Base-by-base conservation (phyloP, 2,888 invertebrate species). In the Celastrina argiolus region DNA sequence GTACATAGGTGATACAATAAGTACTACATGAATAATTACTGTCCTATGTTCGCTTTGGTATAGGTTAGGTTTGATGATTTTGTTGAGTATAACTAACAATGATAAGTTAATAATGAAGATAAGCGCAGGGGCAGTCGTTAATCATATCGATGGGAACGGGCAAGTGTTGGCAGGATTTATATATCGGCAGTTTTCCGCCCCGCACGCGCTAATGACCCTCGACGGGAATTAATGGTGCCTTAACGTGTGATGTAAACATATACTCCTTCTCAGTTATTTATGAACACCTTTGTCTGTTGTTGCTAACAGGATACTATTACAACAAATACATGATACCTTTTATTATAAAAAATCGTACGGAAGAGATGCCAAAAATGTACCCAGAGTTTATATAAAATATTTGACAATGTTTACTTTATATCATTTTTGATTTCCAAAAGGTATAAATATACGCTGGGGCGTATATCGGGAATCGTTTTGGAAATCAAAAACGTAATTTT, bases 81-180 rank as follows among this genome's bases (percentile, higher is more conserved):
- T 18, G 36, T 10, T 61, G 39, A 12, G 22, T 5, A 64, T 45
- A 64, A 22, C 64, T 45, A 66, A 58, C 59, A 65, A 42, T 36
- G 59, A 69, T 69, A 66, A 68, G 69, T 73, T 69, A 66, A 74
- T 71, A 63, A 68, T 36, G 42, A 45, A 58, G 66, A 69, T 70
- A 72, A 67, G 69, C 70, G 65, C 68, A 70, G 66, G 72, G 74
- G 70, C 70, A 73, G 72, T n/a, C 65, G 66, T 34, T 82, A 87
- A 85, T 89, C 88, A 88, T 81, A 83, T 84, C 81, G 78, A 84
- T 84, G 86, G 76, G 84, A 86, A 79, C 73, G 68, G 69, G 73
- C 82, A 76, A 82, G 86, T 86, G 87, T 81, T 76, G 72, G 51
- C 22, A 26, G 78, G 81, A 88, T 86, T 85, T 85, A 88, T 84